phyloP scores from a whole-genome alignment of 1,140 invertebrate species.

The Hypothenemus hampei region DNA sequence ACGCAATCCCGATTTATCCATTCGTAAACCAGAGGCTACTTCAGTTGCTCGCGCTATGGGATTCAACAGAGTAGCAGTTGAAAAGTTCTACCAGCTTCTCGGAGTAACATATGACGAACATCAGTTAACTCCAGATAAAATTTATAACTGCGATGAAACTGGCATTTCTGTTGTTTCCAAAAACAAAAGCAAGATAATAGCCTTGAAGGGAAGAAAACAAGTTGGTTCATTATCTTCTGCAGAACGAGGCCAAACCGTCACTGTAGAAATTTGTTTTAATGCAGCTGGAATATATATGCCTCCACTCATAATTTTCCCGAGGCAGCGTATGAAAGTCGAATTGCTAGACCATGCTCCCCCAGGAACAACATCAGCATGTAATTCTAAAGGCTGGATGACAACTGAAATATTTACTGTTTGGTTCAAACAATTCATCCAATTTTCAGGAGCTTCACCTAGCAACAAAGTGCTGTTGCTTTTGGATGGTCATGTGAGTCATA shows the following conservation, averaged over 20 bases:
- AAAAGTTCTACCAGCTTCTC: constrained; percentile 29
- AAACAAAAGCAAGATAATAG: constrained; percentile 10
- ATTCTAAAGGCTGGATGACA: constrained; percentile 38
- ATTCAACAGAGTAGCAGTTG: constrained; percentile 34
- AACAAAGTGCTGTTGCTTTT: constrained; percentile 34
- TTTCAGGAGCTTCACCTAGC: constrained; percentile 28
- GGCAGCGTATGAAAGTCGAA: constrained; percentile 30
- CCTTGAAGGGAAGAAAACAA: constrained; percentile 7
- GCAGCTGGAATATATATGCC: constrained; percentile 34
- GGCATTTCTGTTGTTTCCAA: constrained; percentile 11
- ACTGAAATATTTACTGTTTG: constrained; percentile 37
- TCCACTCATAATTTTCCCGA: constrained; percentile 36
- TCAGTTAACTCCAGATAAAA: constrained; percentile 17
- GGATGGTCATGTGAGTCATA: constrained; percentile 36
- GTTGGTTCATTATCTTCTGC: constrained; percentile 11
- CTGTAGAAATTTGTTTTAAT: constrained; percentile 11
- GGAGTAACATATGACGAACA: constrained; percentile 8
- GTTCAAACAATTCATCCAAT: constrained; percentile 40
- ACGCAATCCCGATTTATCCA: constrained; percentile 36
- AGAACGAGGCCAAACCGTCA: constrained; percentile 16
- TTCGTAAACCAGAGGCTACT: constrained; percentile 37
- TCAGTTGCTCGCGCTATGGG: constrained; percentile 34
- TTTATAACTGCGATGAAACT: constrained; percentile 22
- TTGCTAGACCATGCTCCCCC: constrained; percentile 30
- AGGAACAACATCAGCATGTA: constrained; percentile 30